These are phyloP conservation scores for Zaprionus vittiger DNA, from an alignment of 1,140 invertebrate genomes.

Conservation along the genomic window DNA sequence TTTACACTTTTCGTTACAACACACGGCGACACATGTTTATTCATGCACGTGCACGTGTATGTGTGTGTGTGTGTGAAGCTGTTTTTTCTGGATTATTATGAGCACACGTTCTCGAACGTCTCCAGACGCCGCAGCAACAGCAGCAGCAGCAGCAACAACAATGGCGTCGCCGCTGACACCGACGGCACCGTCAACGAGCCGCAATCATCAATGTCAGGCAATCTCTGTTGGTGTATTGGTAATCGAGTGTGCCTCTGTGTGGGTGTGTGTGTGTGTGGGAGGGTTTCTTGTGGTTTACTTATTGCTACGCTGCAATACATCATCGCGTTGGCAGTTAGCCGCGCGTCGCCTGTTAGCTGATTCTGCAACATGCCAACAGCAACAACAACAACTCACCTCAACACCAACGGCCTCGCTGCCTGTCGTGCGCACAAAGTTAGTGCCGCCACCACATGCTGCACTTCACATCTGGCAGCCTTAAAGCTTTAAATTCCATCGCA, in stretches of 20 bases:
- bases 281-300: slow-evolving; percentile 70
- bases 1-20: slow-evolving; percentile 81
- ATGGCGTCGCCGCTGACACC: slow-evolving; percentile 15
- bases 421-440: slow-evolving; percentile 30
- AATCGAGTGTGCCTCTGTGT: slow-evolving; percentile 41
- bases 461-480: slow-evolving; percentile 7
- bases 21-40: slow-evolving; percentile 80
- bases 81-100: slow-evolving; percentile 68
- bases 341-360: slow-evolving; percentile 44
- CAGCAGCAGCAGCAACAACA: slow-evolving; percentile 17
- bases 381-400: neutral
- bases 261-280: slow-evolving; percentile 36
- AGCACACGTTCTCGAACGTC: slow-evolving; percentile 75
- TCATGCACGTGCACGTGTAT: slow-evolving; percentile 50
- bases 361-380: slow-evolving; percentile 5
- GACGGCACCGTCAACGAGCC: slow-evolving; percentile 48
- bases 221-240: slow-evolving; percentile 67
- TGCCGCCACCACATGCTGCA: slow-evolving; percentile 17
- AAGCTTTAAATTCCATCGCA: neutral
- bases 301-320: slow-evolving; percentile 75
- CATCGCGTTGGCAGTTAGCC: slow-evolving; percentile 51
- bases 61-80: slow-evolving; percentile 24
- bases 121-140: slow-evolving; percentile 56
- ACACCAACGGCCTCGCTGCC: slow-evolving; percentile 1
- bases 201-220: slow-evolving; percentile 77